Base-by-base conservation (phyloP, 2,888 invertebrate genomes). In the Oxytorus armatus region DNA sequence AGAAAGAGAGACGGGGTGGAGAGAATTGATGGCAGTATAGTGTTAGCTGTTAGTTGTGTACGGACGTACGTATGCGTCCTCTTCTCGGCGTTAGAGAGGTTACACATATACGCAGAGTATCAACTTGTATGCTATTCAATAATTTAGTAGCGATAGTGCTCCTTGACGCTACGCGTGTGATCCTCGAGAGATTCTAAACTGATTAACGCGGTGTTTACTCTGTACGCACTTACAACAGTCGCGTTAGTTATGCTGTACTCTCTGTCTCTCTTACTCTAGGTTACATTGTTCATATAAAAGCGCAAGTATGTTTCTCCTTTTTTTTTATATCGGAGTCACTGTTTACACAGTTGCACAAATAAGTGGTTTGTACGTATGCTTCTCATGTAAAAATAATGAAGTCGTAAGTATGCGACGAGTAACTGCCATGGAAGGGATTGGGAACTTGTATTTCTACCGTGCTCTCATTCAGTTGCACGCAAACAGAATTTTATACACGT, bases 81-180 rank as follows among this genome's bases (percentile, higher is more conserved):
- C 57, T 72, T 39, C 33, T 42, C 8, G 16, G 16, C 10, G 21
- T 23, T 21, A 14, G 42, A 21, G 59, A 23, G 18, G 49, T 29
- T 11, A n/a, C 47, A 3, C 21, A 42, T 29, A 23, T 61, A 23
- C 44, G 73, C 14, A 11, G 61, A 29, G 47, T 49, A 36, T 53
- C 57, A 3, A 14, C 55, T 29, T 29, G 7, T 59, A 23, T 33
- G 73, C 68, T 74, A 63, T 63, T 78, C 78, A 78, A 78, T 78
- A 74, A 78, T 78, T 78, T 68, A 74, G 61, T 39, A 53, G 68
- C 47, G 68, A 39, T 78, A 78, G 73, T 74, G 78, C 68, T 63
- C 44, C 16, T n/a, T 42, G 25, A 39, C 39, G 25, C 39, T 51
- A 55, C 51, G n/a, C n/a, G 72, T 74, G 63, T 68, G 68, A 68